phyloP scores from a whole-genome alignment of 2,113 vertebrate genomes.

The Macaca mulatta region DNA sequence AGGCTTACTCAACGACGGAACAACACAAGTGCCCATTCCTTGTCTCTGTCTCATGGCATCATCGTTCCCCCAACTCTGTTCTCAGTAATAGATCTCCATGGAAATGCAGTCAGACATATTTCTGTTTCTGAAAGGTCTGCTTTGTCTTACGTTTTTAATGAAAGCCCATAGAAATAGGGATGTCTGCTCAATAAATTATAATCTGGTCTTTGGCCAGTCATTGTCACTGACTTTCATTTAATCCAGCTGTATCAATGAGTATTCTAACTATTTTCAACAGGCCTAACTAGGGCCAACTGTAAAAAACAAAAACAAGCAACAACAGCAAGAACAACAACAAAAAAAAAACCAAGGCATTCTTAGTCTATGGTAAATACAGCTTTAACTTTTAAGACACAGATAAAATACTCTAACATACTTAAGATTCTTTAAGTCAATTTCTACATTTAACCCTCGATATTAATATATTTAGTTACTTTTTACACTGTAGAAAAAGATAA shows the following conservation, averaged over 20 bases:
- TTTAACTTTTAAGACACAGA: not conserved
- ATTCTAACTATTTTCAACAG: not conserved
- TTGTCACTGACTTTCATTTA: not conserved
- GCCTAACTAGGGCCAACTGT: not conserved
- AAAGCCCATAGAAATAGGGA: not conserved
- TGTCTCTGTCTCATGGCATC: not conserved
- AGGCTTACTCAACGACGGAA: rapidly evolving
- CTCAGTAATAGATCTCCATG: not conserved
- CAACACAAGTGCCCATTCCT: not conserved
- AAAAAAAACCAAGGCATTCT: not conserved
- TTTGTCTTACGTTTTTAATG: not conserved
- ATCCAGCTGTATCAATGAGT: not conserved
- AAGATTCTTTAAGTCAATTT: not conserved
- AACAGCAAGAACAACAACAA: not conserved
- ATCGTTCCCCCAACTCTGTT: not conserved
- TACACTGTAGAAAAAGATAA: not conserved
- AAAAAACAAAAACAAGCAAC: not conserved
- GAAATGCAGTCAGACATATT: not conserved
- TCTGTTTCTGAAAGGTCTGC: not conserved
- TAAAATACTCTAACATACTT: not conserved
- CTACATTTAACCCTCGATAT: not conserved
- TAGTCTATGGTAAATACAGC: not conserved
- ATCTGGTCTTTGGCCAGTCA: too few species aligned
- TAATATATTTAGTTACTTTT: not conserved
- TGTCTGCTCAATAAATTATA: not conserved